Conservation (phyloP, 2,888 invertebrate species). For the Oligia fasciuncula region DNA sequence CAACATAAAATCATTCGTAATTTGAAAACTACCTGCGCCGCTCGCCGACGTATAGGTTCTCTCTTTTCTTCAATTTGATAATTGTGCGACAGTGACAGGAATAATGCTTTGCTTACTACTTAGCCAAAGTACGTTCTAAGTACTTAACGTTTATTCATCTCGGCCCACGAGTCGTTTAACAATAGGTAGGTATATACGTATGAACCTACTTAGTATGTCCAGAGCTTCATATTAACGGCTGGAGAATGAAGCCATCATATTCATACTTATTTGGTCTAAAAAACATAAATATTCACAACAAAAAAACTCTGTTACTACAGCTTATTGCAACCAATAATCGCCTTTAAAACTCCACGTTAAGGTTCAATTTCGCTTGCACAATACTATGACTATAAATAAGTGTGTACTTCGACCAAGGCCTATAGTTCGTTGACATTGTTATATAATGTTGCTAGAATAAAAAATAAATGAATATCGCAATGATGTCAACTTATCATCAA, state of each 20-base stretch:
- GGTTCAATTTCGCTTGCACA: not conserved
- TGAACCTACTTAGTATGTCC: not conserved
- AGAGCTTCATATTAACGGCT: not conserved
- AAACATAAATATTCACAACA: not conserved
- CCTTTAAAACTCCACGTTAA: not conserved
- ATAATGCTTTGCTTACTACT: not conserved
- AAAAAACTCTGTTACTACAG: not conserved
- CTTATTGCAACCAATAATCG: not conserved
- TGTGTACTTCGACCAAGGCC: conserved; percentile 39
- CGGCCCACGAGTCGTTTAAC: not conserved
- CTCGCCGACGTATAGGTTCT: no score
- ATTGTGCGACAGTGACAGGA: not conserved
- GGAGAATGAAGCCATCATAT: not conserved
- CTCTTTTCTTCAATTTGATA: no score
- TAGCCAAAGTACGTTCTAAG: not conserved
- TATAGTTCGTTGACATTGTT: conserved; percentile 55
- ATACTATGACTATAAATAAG: not conserved
- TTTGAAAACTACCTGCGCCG: no score
- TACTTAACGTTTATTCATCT: not conserved
- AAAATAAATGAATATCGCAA: conserved; percentile 28
- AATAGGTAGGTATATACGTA: no score
- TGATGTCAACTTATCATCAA: conserved; percentile 21
- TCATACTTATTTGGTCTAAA: not conserved
- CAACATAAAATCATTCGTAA: no score
- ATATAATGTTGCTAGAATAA: conserved; percentile 31